Evolutionary conservation across 2,797 vertebrate genomes (phyloP).

Genomic region (Xyrichtys novacula): DNA sequence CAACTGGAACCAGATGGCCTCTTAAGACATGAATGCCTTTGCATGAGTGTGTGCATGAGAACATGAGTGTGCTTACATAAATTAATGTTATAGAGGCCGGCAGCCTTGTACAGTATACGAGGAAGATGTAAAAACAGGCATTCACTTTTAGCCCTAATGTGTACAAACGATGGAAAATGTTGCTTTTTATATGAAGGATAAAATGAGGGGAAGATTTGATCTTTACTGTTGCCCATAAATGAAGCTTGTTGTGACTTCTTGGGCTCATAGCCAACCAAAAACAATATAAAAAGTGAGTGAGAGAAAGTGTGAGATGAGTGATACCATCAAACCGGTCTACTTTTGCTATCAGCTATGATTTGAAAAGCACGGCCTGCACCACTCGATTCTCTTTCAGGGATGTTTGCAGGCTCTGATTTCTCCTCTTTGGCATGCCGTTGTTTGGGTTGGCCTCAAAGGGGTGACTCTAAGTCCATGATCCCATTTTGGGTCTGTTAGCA

Average conservation of each 20-base stretch:
- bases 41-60: constrained; percentile 54
- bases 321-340: constrained; percentile 61
- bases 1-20: constrained; percentile 88
- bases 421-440: constrained; percentile 61
- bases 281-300: constrained; percentile 36
- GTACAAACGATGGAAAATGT: constrained; percentile 13
- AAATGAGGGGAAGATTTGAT: constrained; percentile 28
- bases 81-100: constrained; percentile 41
- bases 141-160: constrained; percentile 45
- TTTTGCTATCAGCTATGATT: constrained; percentile 56
- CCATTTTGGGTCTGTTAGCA: constrained; percentile 67
- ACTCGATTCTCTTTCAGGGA: constrained; percentile 29
- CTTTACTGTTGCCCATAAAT: constrained; percentile 33
- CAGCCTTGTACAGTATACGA: constrained; percentile 22
- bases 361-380: constrained; percentile 35
- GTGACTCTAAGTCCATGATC: constrained; percentile 70
- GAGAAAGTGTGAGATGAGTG: constrained; percentile 58
- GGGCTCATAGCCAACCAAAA: constrained; percentile 39
- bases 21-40: constrained; percentile 75
- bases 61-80: constrained; percentile 42
- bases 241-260: constrained; percentile 37
- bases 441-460: constrained; percentile 74
- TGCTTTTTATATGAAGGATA: constrained; percentile 15
- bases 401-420: constrained; percentile 68
- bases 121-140: constrained; percentile 37